phyloP scores from a whole-genome alignment of 2,797 vertebrate genomes.

The Protonibea diacanthus region DNA sequence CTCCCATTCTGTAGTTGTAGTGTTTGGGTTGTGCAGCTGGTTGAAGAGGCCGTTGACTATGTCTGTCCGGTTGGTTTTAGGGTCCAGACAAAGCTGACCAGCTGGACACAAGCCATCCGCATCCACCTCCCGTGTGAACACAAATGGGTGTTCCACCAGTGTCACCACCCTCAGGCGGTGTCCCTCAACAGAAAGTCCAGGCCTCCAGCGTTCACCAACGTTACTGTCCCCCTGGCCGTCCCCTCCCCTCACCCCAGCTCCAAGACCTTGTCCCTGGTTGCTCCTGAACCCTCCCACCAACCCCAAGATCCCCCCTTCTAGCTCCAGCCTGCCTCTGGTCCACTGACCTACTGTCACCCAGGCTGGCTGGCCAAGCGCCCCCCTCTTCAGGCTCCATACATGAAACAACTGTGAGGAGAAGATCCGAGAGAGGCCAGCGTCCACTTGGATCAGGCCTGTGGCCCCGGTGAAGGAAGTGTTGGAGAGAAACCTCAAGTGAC shows the following conservation, averaged over 20 bases:
- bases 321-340: slow-evolving; percentile 86
- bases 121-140: slow-evolving; percentile 92
- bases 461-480: slow-evolving; percentile 91
- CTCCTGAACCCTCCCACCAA: slow-evolving; percentile 79
- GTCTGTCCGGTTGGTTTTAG: slow-evolving; percentile 88
- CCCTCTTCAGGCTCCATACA: slow-evolving; percentile 92
- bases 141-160: slow-evolving; percentile 95
- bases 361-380: slow-evolving; percentile 89
- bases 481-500: slow-evolving; percentile 89
- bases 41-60: slow-evolving; percentile 88
- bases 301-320: slow-evolving; percentile 85
- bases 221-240: slow-evolving; percentile 72
- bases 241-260: slow-evolving; percentile 79
- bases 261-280: slow-evolving; percentile 73
- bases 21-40: slow-evolving; percentile 84
- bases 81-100: slow-evolving; percentile 93
- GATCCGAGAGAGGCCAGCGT: slow-evolving; percentile 80
- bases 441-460: slow-evolving; percentile 86
- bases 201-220: slow-evolving; percentile 80
- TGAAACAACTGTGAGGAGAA: slow-evolving; percentile 88
- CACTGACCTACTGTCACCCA: slow-evolving; percentile 95
- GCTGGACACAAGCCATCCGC: slow-evolving; percentile 92
- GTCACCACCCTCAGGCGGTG: slow-evolving; percentile 92
- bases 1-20: slow-evolving; percentile 72
- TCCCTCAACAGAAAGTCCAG: slow-evolving; percentile 78